phyloP scores from a whole-genome alignment of 2,797 vertebrate species.

The Brachyalestes nurse region DNA sequence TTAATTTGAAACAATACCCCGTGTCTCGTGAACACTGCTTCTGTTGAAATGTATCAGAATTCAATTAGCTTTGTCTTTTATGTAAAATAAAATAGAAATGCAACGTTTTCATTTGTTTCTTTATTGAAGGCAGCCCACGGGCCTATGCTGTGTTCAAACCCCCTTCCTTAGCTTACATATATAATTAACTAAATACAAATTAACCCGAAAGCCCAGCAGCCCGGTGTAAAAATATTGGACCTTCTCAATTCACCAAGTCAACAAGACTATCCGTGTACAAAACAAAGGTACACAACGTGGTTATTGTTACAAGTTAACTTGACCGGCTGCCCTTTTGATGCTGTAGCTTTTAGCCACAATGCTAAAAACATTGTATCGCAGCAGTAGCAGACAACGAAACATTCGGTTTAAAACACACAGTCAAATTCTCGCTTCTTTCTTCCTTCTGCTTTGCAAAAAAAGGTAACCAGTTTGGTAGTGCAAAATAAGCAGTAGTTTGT shows the following conservation, averaged over 20 bases:
- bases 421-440: no score
- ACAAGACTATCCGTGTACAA: background rate
- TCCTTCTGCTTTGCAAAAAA: background rate
- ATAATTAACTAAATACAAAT: background rate
- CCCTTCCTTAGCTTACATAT: background rate
- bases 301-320: slow-evolving; percentile 23
- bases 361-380: slow-evolving; percentile 35
- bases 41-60: background rate
- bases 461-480: background rate
- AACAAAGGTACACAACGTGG: background rate
- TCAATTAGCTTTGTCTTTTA: background rate
- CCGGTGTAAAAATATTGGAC: background rate
- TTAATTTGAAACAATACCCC: background rate
- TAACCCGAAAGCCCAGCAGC: background rate
- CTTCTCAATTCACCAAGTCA: background rate
- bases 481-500: background rate
- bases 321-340: slow-evolving; percentile 8
- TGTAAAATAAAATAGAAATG: background rate
- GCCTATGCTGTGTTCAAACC: slow-evolving; percentile 1
- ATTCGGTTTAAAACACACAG: background rate
- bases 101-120: background rate
- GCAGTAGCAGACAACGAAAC: background rate
- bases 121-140: background rate
- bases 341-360: slow-evolving; percentile 13
- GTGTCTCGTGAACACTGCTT: background rate